phyloP scores from a whole-genome alignment of 1,140 invertebrate genomes.

The Zaprionus gabonicus region DNA sequence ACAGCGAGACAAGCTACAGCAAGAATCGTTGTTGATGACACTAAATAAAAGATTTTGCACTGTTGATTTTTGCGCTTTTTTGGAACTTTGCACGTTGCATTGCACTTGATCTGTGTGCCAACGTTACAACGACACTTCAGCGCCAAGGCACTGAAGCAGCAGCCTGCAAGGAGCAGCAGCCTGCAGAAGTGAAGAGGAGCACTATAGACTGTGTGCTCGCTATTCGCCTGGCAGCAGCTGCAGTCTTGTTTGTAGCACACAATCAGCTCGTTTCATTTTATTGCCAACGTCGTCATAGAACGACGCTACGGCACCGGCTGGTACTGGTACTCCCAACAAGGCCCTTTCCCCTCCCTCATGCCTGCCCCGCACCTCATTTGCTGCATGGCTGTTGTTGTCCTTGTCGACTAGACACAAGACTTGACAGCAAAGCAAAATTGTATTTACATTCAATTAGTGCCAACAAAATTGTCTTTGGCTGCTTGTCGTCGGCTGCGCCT shows the following conservation, averaged over 20 bases:
- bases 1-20: constrained; percentile 20
- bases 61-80: constrained; percentile 83
- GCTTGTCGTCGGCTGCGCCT: constrained; percentile 71
- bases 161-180: constrained; percentile 3
- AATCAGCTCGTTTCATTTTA: constrained; percentile 83
- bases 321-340: not conserved
- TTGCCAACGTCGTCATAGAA: constrained; percentile 72
- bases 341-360: not conserved
- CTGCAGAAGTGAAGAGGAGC: constrained; percentile 29
- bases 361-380: constrained; percentile 10
- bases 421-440: constrained; percentile 83
- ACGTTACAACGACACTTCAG: constrained; percentile 78
- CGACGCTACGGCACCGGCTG: constrained; percentile 9
- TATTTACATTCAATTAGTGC: constrained; percentile 83
- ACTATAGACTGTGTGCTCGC: not conserved
- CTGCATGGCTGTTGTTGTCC: constrained; percentile 13
- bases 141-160: constrained; percentile 6
- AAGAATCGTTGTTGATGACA: constrained; percentile 69
- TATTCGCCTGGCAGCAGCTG: constrained; percentile 21
- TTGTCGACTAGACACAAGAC: constrained; percentile 78
- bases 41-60: constrained; percentile 83
- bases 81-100: constrained; percentile 80
- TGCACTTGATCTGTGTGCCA: constrained; percentile 83
- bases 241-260: constrained; percentile 79
- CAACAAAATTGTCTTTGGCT: constrained; percentile 83